Conservation (phyloP, 2,797 vertebrate species). For the Ciconia nigra region DNA sequence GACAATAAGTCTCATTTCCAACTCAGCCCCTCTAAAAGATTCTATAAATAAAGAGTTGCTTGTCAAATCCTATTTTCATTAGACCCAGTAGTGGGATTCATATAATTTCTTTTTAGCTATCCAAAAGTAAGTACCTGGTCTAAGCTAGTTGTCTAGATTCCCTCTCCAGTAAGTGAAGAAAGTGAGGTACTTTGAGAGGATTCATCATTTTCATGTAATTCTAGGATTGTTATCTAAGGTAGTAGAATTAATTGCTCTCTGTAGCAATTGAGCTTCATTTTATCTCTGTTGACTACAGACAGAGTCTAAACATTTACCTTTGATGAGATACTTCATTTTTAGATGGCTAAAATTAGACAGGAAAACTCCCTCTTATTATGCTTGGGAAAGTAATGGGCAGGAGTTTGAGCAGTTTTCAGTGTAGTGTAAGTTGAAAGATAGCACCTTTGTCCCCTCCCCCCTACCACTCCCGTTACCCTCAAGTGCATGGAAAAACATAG, state of each 20-base stretch:
- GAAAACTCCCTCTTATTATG: slow-evolving; percentile 4
- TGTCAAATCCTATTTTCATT: background rate
- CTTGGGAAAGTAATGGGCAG: background rate
- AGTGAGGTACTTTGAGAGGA: background rate
- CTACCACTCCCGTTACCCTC: background rate
- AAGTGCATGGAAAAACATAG: background rate
- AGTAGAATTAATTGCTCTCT: slow-evolving; percentile 40
- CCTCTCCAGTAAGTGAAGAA: background rate
- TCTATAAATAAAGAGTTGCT: background rate
- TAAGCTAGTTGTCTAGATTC: background rate
- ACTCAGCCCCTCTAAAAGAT: background rate
- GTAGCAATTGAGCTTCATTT: slow-evolving; percentile 44
- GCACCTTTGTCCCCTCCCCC: background rate
- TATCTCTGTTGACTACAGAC: slow-evolving; percentile 15
- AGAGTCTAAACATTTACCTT: slow-evolving; percentile 31
- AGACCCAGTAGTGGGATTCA: background rate
- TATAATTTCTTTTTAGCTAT: background rate
- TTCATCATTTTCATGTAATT: slow-evolving; percentile 14
- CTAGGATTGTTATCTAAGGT: background rate
- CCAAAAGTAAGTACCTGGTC: background rate
- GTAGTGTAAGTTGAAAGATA: background rate
- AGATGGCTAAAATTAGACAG: background rate
- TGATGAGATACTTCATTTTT: slow-evolving; percentile 27
- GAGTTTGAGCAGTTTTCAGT: background rate
- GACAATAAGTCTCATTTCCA: background rate